phyloP scores from a whole-genome alignment of 2,113 vertebrate genomes.

The Grallaria varia region DNA sequence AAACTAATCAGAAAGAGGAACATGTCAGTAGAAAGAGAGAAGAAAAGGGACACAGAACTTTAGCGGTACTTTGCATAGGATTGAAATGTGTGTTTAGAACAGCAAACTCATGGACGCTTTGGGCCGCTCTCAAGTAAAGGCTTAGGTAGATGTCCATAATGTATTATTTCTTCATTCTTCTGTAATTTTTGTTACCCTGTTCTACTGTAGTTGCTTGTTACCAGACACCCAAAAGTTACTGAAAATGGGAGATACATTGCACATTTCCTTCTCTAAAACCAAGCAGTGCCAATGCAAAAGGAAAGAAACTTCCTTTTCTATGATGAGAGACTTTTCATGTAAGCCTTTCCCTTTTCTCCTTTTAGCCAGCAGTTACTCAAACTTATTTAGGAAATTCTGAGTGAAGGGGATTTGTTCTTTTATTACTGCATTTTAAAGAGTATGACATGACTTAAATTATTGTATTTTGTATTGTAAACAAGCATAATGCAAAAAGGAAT shows the following conservation, averaged over 20 bases:
- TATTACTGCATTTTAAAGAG: not conserved
- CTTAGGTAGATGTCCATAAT: not conserved
- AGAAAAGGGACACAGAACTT: too few species aligned
- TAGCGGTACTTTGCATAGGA: not conserved
- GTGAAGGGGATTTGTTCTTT: not conserved
- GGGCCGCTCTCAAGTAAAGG: not conserved
- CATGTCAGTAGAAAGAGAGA: not conserved
- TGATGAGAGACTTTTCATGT: not conserved
- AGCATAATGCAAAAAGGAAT: not conserved
- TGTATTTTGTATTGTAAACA: not conserved
- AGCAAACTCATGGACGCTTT: not conserved
- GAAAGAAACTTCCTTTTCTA: not conserved
- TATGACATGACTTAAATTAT: not conserved
- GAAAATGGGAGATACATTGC: rapidly evolving
- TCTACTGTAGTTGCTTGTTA: not conserved
- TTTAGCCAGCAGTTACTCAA: not conserved
- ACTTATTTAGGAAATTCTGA: not conserved
- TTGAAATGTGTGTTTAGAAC: not conserved
- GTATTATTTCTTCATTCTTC: not conserved
- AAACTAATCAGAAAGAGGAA: not conserved
- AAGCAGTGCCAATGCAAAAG: not conserved
- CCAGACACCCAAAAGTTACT: not conserved
- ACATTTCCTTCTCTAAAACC: not conserved
- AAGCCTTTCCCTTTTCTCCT: not conserved
- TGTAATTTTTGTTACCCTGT: not conserved